phyloP scores from a whole-genome alignment of 2,797 vertebrate species.

The Benthosema pterotum region DNA sequence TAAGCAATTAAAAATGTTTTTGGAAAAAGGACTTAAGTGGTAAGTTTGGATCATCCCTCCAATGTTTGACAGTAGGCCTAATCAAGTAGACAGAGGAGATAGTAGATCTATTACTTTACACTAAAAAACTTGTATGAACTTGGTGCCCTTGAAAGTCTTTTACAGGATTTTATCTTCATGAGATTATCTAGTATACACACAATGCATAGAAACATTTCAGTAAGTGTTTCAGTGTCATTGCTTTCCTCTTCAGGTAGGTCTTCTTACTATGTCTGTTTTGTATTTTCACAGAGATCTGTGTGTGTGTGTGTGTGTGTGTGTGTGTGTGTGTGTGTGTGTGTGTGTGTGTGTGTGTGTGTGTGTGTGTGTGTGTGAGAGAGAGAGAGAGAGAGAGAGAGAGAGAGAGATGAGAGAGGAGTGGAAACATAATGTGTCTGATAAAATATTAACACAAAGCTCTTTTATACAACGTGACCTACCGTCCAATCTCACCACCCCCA shows the following conservation, averaged over 20 bases:
- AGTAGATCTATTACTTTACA: too few relatives aligned
- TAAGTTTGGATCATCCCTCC: too few relatives aligned
- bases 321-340: conserved; percentile 51
- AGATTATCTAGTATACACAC: conserved; percentile 23
- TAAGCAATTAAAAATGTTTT: too few relatives aligned
- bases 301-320: conserved; percentile 49
- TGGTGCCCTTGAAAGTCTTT: too few relatives aligned
- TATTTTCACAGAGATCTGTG: conserved; percentile 37
- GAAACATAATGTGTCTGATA: conserved; percentile 71
- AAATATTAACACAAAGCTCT: conserved; percentile 75
- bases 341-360: conserved; percentile 17
- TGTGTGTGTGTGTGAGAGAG: conserved; percentile 48
- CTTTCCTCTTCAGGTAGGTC: conserved; percentile 1
- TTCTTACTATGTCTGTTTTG: conserved; percentile 15
- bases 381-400: conserved; percentile 43
- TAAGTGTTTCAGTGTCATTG: conserved; percentile 11
- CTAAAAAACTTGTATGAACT: too few relatives aligned
- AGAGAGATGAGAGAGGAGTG: conserved; percentile 53
- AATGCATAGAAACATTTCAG: conserved; percentile 1
- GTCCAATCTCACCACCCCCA: conserved; percentile 7
- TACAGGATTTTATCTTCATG: conserved; percentile 5
- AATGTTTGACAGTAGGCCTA: too few relatives aligned
- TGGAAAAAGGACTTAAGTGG: too few relatives aligned
- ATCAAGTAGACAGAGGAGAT: too few relatives aligned
- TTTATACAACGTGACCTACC: conserved; percentile 63